These are phyloP conservation scores for Tylochromis polylepis DNA, from an alignment of 2,113 vertebrate genomes.

Conservation along the genomic window DNA sequence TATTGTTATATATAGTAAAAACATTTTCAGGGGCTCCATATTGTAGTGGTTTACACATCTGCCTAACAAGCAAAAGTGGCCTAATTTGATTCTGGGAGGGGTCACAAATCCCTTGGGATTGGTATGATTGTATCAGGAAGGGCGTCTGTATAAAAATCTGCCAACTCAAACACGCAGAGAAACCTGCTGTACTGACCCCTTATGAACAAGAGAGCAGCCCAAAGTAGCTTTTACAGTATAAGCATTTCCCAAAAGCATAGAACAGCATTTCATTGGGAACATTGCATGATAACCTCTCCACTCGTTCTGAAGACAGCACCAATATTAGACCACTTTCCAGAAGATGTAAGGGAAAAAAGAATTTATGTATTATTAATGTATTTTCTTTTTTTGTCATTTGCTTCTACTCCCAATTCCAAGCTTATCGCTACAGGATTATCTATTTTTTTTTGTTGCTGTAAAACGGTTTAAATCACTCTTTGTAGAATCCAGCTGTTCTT, in stretches of 20 bases:
- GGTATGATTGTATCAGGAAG: neutral
- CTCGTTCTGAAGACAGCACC: neutral
- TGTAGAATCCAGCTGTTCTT: neutral
- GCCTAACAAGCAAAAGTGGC: neutral
- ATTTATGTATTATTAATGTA: constrained; percentile 26
- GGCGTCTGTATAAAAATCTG: neutral
- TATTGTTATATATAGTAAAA: neutral
- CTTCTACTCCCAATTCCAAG: constrained; percentile 8
- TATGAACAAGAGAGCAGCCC: neutral
- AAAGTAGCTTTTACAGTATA: neutral
- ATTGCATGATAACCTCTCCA: neutral
- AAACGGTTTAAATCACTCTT: neutral
- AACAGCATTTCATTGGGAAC: neutral
- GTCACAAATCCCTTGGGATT: neutral
- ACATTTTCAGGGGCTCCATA: neutral
- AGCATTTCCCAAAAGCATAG: neutral
- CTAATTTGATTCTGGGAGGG: neutral
- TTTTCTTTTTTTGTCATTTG: neutral
- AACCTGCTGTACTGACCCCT: neutral
- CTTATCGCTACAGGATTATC: constrained; percentile 10
- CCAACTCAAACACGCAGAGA: neutral
- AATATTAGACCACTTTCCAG: constrained; percentile 21
- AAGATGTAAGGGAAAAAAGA: neutral
- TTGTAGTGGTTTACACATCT: neutral
- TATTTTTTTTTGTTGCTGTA: constrained; percentile 1